Percentiles rank a stretch among this genome's conserved stretches.
Evolutionary conservation across 1,140 invertebrate genomes (phyloP).

Genomic region (Drosophila jambulina): DNA sequence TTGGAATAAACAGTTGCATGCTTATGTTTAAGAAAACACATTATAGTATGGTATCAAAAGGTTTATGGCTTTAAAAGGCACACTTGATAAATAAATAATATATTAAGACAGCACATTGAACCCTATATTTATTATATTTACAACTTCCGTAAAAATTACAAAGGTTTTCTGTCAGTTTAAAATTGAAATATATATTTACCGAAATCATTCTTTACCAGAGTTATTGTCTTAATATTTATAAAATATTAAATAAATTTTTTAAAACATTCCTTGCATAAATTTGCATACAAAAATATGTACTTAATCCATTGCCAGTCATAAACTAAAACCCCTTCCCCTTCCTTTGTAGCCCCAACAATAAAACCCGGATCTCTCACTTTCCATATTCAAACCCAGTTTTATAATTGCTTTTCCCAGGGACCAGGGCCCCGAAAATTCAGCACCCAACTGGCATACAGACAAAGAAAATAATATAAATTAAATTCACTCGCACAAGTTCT

Average conservation of each 20-base stretch:
- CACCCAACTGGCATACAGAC: constrained; percentile 4
- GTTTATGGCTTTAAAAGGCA: too few species aligned
- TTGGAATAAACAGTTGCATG: too few species aligned
- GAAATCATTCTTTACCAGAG: fast-evolving
- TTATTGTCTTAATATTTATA: not conserved
- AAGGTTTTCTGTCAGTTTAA: not conserved
- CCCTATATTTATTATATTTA: too few species aligned
- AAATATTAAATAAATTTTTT: not conserved
- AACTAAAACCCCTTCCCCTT: not conserved
- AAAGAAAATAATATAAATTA: constrained; percentile 64
- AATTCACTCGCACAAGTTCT: constrained; percentile 60
- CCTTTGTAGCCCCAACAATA: constrained; percentile 3
- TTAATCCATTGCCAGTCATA: not conserved
- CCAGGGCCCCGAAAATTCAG: constrained; percentile 6
- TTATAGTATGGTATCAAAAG: too few species aligned
- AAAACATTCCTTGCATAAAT: not conserved
- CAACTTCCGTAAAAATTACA: not conserved
- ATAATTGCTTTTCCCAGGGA: constrained; percentile 42
- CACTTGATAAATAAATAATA: too few species aligned
- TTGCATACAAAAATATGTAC: not conserved
- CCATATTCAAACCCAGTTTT: constrained; percentile 27
- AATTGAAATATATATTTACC: not conserved
- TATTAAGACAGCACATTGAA: too few species aligned
- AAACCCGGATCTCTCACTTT: not conserved
- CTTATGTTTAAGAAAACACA: too few species aligned